Evolutionary conservation across 2,797 vertebrate species (phyloP).

Genomic region (Acipenser oxyrinchus): DNA sequence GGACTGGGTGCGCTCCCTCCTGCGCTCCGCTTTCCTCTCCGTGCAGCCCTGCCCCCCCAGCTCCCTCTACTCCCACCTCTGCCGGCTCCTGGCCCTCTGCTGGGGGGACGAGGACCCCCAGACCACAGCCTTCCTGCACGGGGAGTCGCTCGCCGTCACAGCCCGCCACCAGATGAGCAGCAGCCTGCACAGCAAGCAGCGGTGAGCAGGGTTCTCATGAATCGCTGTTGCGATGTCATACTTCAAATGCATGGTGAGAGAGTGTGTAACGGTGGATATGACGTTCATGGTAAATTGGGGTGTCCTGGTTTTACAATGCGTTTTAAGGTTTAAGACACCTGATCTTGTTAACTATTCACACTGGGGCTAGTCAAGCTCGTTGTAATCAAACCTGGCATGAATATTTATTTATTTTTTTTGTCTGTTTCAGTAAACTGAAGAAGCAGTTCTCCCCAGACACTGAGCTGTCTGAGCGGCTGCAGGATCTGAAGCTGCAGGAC

Average conservation of each 20-base stretch:
- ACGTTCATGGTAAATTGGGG: too few species aligned
- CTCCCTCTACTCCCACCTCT: constrained; percentile 62
- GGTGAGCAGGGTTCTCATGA: constrained; percentile 45
- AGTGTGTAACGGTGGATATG: too few species aligned
- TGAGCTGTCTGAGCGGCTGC: constrained; percentile 57
- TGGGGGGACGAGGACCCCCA: constrained; percentile 60
- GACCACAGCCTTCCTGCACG: constrained; percentile 70
- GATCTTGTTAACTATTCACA: not conserved
- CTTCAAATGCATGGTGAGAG: too few species aligned
- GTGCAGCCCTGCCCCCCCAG: constrained; percentile 74
- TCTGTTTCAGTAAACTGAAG: constrained; percentile 62
- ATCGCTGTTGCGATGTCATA: too few species aligned
- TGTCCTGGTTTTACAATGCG: too few species aligned
- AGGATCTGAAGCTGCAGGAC: constrained; percentile 55
- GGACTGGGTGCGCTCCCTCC: constrained; percentile 48
- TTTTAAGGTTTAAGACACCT: not conserved
- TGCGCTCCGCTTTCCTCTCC: constrained; percentile 58
- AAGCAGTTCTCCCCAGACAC: constrained; percentile 37
- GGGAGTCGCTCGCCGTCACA: constrained; percentile 70
- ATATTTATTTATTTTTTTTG: constrained; percentile 2
- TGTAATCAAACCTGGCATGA: not conserved
- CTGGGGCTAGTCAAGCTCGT: not conserved
- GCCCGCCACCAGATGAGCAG: constrained; percentile 73
- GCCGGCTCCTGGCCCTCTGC: constrained; percentile 65
- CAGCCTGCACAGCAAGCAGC: constrained; percentile 60